Evolutionary conservation across 1,140 invertebrate species (phyloP).

Genomic region (Laupala kohalensis): DNA sequence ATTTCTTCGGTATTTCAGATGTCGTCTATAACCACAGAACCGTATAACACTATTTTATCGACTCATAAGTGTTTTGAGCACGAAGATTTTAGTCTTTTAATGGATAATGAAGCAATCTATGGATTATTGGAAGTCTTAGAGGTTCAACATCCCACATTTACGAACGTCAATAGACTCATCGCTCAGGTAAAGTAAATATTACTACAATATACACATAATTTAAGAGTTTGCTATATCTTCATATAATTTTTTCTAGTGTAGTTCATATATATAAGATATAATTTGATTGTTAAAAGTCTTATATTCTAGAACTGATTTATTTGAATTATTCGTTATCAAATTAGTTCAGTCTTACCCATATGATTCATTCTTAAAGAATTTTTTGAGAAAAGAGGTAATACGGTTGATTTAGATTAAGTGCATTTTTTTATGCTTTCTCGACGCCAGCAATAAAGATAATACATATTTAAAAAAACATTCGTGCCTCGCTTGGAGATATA

Average conservation of each 20-base stretch:
- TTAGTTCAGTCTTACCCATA: too few relatives aligned
- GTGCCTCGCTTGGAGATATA: too few relatives aligned
- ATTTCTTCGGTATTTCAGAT: neutral
- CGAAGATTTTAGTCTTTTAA: neutral
- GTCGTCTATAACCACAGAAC: neutral
- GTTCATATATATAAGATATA: neutral
- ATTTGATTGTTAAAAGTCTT: neutral
- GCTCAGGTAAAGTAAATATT: neutral
- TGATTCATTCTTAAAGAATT: too few relatives aligned
- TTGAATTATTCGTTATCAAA: neutral
- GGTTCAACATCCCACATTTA: neutral
- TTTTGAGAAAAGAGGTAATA: too few relatives aligned
- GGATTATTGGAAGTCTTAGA: neutral
- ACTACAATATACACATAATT: too few relatives aligned
- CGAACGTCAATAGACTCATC: neutral
- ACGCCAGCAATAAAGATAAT: too few relatives aligned
- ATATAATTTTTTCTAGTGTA: too few relatives aligned
- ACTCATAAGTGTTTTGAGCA: neutral
- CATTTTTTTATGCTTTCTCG: too few relatives aligned
- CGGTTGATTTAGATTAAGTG: too few relatives aligned
- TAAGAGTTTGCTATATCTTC: too few relatives aligned
- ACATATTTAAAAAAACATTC: too few relatives aligned
- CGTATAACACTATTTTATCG: neutral
- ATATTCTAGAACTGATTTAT: neutral
- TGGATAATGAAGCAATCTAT: neutral